Evolutionary conservation across 2,113 vertebrate species (phyloP), one percentile per base, ranked within the genome.

Genomic region (Odobenus rosmarus): DNA sequence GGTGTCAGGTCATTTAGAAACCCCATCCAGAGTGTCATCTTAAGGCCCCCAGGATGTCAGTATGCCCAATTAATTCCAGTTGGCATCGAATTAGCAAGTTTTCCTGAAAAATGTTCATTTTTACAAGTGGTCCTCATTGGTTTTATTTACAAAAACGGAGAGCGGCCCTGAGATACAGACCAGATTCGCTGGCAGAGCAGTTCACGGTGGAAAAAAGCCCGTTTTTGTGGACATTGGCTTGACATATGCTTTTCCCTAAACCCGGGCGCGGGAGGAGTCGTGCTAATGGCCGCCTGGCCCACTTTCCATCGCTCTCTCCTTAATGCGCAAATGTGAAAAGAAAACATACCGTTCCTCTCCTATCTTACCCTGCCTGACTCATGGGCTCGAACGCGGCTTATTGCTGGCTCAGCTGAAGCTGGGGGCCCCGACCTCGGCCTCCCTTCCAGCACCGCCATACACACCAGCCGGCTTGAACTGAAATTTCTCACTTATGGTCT

Each of bases 361-460:
- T 53, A 1, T 49, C 64, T 18, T 24, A 42, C 83, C 39, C 16
- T 0, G 46, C 90, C 94, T 88, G 88, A 36, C 55, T 83, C 79
- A 10, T 1, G 53, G 36, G 3, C 57, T 33, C 4, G 0, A 24
- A 12, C 2, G 0, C 7, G 2, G 9, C 77, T 39, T 9, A 28
- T 2, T 61, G 84, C 90, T 88, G 81, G 96, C 95, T 93, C 86
- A 85, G 96, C 96, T 2, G 46, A 15, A 21, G 11, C 46, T 0
- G 15, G 85, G 62, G 69, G 51, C 74, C 59, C 42, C 3, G 55
- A 7, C 67, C 59, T 26, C 42, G 64, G 83, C 74, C 67, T 57
- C 61, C 28, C 31, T 14, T 24, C 0, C 7, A 24, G 28, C 6
- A 1, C 33, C 23, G 53, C 51, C 23, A 18, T 10, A 61, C 4